Evolutionary conservation across 2,797 vertebrate species (phyloP).

Genomic region (Aselliscus stoliczkanus): DNA sequence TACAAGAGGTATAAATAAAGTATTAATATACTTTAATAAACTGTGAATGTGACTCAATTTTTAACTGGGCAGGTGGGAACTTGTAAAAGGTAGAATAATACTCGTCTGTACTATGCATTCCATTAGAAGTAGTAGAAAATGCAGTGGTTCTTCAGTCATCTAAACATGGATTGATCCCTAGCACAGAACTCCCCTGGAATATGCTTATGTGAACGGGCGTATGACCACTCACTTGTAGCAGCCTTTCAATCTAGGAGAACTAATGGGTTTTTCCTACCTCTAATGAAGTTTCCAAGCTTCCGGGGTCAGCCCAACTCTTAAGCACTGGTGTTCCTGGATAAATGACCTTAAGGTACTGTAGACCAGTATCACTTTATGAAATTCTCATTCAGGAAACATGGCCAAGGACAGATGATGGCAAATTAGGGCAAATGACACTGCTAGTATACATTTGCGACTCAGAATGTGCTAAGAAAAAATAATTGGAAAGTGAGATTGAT

Average conservation of each 20-base stretch:
- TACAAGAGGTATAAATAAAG: too few relatives aligned
- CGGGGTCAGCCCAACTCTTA: neutral
- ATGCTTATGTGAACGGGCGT: neutral
- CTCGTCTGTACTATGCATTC: neutral
- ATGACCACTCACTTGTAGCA: neutral
- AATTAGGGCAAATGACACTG: neutral
- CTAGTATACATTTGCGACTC: neutral
- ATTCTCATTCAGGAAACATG: neutral
- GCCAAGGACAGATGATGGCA: neutral
- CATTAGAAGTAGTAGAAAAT: neutral
- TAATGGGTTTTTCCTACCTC: neutral
- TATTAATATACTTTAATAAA: neutral
- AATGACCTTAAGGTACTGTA: neutral
- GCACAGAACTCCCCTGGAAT: neutral
- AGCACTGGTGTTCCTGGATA: neutral
- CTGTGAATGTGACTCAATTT: neutral
- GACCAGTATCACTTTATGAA: neutral
- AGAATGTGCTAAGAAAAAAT: neutral
- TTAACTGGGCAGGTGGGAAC: neutral
- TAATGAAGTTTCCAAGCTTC: neutral
- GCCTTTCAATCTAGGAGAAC: neutral
- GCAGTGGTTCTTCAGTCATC: neutral
- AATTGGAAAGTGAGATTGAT: neutral
- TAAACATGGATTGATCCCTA: neutral
- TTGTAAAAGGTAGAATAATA: neutral